Conservation (phyloP, 2,797 vertebrate species). For the Podarcis lilfordi region DNA sequence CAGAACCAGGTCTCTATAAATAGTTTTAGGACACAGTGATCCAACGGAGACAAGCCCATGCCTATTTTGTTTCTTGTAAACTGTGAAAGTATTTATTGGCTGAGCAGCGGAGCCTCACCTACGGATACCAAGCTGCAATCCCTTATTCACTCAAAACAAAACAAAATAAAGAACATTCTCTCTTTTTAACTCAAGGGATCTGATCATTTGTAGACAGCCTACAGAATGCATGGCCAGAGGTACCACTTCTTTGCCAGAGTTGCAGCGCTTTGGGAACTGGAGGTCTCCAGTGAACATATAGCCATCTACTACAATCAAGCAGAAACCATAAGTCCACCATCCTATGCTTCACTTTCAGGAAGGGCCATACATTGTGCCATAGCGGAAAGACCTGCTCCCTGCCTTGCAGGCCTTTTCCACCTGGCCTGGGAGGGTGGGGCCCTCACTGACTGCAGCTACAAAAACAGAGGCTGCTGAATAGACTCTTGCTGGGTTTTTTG, state of each 20-base stretch:
- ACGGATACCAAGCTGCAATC: slow-evolving; percentile 58
- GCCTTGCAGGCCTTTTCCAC: no score
- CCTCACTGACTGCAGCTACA: no score
- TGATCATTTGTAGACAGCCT: not conserved
- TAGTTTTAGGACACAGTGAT: slow-evolving; percentile 45
- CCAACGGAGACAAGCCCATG: slow-evolving; percentile 61
- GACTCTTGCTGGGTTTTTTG: no score
- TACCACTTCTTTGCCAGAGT: not conserved
- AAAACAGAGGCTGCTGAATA: no score
- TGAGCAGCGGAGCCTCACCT: slow-evolving; percentile 51
- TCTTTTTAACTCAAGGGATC: not conserved
- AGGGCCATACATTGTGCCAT: not conserved
- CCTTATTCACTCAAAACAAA: not conserved
- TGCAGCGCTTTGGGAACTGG: not conserved
- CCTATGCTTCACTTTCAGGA: not conserved
- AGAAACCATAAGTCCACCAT: not conserved
- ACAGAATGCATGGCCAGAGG: not conserved
- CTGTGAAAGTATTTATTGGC: not conserved
- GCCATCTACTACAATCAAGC: not conserved
- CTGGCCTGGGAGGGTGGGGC: no score
- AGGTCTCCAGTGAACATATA: not conserved
- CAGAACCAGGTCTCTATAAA: slow-evolving; percentile 60
- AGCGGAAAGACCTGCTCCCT: no score
- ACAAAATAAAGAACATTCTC: not conserved
- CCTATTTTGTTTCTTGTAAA: slow-evolving; percentile 39